phyloP scores from a whole-genome alignment of 2,797 vertebrate species.

The Serranus cabrilla region DNA sequence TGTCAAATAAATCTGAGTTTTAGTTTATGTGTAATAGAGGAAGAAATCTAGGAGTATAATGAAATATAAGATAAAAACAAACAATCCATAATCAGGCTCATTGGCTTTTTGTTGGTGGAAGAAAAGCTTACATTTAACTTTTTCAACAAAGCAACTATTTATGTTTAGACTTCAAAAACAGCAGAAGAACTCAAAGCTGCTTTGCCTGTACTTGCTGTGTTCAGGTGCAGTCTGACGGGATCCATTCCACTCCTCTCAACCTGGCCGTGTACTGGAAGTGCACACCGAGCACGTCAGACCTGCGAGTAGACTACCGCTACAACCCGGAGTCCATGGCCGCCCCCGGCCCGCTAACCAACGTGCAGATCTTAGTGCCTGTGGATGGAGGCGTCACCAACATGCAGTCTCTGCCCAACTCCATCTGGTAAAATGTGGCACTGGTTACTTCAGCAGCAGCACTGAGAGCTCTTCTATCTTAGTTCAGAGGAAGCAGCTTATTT shows the following conservation, averaged over 20 bases:
- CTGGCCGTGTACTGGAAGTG: constrained; percentile 99
- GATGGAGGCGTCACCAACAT: constrained; percentile 94
- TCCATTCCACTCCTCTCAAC: constrained; percentile 96
- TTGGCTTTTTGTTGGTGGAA: not conserved
- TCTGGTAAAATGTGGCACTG: constrained; percentile 87
- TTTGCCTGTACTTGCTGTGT: constrained; percentile 25
- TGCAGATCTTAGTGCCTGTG: constrained; percentile 94
- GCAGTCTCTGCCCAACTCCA: constrained; percentile 94
- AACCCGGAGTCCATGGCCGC: constrained; percentile 95
- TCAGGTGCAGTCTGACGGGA: constrained; percentile 95
- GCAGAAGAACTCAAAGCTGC: not conserved
- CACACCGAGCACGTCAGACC: constrained; percentile 89
- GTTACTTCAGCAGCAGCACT: not conserved
- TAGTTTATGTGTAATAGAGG: not conserved
- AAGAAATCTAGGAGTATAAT: not conserved
- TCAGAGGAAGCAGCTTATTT: not conserved
- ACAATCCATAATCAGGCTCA: not conserved
- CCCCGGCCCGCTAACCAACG: constrained; percentile 89
- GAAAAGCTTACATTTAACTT: too few species aligned
- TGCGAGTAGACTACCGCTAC: constrained; percentile 96
- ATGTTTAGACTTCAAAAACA: too few species aligned
- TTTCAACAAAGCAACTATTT: too few species aligned
- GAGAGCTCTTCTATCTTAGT: not conserved
- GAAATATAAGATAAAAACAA: constrained; percentile 19
- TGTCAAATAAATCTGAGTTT: not conserved